Conservation (phyloP, 1,140 invertebrate species). For the Drosophila biarmipes region DNA sequence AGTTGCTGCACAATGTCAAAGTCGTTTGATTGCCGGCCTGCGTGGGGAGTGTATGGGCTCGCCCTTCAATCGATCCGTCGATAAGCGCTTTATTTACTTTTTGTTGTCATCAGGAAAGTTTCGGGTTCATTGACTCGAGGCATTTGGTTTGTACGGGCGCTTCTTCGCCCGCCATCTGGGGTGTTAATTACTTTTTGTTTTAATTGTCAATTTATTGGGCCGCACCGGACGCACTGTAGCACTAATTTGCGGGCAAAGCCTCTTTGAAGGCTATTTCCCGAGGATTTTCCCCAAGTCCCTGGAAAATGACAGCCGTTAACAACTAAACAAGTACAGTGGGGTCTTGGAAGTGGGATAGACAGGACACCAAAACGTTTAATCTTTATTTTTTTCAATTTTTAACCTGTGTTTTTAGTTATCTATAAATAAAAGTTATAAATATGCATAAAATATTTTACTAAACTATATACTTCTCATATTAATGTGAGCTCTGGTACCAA, state of each 20-base stretch:
- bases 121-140: slow-evolving; percentile 71
- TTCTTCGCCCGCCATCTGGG: slow-evolving; percentile 40
- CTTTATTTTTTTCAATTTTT: too few relatives aligned
- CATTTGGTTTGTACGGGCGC: slow-evolving; percentile 43
- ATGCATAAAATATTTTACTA: too few relatives aligned
- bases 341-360: neutral
- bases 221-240: slow-evolving; percentile 18
- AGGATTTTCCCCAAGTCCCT: neutral
- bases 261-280: slow-evolving; percentile 11
- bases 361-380: too few relatives aligned
- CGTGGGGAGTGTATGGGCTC: slow-evolving; percentile 12
- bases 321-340: neutral
- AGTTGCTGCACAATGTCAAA: slow-evolving; percentile 66
- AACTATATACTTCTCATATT: too few relatives aligned
- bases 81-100: slow-evolving; percentile 23
- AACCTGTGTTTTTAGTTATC: too few relatives aligned
- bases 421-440: too few relatives aligned
- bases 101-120: slow-evolving; percentile 38
- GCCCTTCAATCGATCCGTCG: slow-evolving; percentile 54
- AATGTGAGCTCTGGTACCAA: too few relatives aligned
- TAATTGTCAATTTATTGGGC: slow-evolving; percentile 71
- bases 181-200: slow-evolving; percentile 79
- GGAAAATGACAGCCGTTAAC: slow-evolving; percentile 15
- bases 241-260: slow-evolving; percentile 6
- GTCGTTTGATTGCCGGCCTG: slow-evolving; percentile 36